Evolutionary conservation across 2,113 vertebrate genomes (phyloP).

Genomic region (Gadus chalcogrammus): DNA sequence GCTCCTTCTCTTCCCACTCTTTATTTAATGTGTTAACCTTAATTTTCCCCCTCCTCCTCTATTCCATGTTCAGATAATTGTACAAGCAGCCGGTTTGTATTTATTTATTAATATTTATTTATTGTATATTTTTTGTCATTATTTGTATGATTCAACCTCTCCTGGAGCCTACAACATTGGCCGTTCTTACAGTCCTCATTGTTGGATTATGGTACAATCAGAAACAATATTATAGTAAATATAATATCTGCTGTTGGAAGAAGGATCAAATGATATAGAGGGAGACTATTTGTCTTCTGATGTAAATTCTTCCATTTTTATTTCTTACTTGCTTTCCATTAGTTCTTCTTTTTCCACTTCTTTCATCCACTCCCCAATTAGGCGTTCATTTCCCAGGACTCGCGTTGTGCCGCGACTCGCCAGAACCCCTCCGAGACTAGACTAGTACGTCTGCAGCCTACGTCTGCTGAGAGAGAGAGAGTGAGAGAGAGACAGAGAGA

Average conservation of each 20-base stretch:
- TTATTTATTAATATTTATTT: too few species aligned
- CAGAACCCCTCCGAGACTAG: conserved; percentile 32
- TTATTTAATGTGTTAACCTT: background rate
- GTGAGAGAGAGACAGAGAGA: conserved; percentile 7
- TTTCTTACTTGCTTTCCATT: background rate
- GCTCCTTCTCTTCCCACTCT: background rate
- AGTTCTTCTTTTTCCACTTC: background rate
- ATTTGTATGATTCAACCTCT: too few species aligned
- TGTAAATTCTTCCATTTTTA: background rate
- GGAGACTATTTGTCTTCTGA: background rate
- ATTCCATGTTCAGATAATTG: too few species aligned
- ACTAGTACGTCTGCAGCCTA: background rate
- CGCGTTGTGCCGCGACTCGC: conserved; percentile 33
- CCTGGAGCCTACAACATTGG: too few species aligned
- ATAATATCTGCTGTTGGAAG: too few species aligned
- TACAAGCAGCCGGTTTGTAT: too few species aligned
- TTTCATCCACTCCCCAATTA: conserved; percentile 38
- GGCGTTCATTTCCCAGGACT: conserved; percentile 47
- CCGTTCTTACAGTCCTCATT: too few species aligned
- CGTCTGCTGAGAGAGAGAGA: conserved; percentile 9
- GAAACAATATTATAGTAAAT: too few species aligned
- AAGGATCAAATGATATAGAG: too few species aligned
- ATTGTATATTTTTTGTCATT: too few species aligned
- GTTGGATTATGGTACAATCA: too few species aligned
- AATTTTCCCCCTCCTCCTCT: conserved; percentile 3